phyloP scores from a whole-genome alignment of 2,888 invertebrate species.

The Apamea monoglypha region DNA sequence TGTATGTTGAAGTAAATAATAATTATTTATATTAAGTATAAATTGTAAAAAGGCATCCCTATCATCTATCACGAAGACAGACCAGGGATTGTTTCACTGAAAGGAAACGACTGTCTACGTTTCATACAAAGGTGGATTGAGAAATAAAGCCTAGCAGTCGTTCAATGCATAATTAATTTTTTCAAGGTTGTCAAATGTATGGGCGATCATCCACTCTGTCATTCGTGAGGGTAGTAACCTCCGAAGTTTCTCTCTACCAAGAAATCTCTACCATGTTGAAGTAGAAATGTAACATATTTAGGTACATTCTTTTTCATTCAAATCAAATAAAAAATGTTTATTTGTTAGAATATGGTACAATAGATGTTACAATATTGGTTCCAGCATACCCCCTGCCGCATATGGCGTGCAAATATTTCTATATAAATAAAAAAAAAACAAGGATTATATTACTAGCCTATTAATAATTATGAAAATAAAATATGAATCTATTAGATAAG shows the following conservation, averaged over 20 bases:
- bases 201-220: not conserved
- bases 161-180: not conserved
- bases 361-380: too few species aligned
- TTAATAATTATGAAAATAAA: too few species aligned
- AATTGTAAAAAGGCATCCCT: not conserved
- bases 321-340: too few species aligned
- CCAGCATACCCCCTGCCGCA: too few species aligned
- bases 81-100: not conserved
- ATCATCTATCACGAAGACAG: not conserved
- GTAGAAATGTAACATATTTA: conserved; percentile 8
- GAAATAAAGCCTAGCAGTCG: not conserved
- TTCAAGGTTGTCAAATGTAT: not conserved
- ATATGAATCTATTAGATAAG: too few species aligned
- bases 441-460: too few species aligned
- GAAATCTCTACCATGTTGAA: not conserved
- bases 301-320: not conserved
- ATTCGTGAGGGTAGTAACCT: not conserved
- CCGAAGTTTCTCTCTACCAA: not conserved
- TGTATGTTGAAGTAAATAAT: too few species aligned
- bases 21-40: too few species aligned
- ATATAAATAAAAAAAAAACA: too few species aligned
- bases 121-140: not conserved
- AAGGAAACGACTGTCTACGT: not conserved
- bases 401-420: too few species aligned
- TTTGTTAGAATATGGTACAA: too few species aligned